Evolutionary conservation across 1,140 invertebrate species (phyloP), one percentile per base, ranked within the genome.

Genomic region (Eubasilissa regina): DNA sequence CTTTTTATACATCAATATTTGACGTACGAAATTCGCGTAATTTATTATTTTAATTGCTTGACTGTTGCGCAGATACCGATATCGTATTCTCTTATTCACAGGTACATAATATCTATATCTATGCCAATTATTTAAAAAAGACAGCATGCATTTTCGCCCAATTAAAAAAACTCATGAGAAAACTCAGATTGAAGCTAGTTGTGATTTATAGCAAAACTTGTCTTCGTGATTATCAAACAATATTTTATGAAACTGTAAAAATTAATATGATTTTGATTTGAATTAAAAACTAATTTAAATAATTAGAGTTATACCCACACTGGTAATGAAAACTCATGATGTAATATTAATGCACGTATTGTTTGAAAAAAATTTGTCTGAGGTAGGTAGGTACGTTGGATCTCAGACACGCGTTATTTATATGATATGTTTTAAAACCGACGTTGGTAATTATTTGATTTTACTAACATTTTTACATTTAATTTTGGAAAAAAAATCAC

Each of bases 141-240:
- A 56, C 53, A 9, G 11, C 15, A n/a, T 17, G 53, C 53, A 56
- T 17, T 56, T 56, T 56, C 53, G 15, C 53, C 53, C 53, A 56
- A 56, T 56, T 56, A 56, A 56, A 56, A 55, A 56, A 56, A 56
- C n/a, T 56, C 53, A 17, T 17, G n/a, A 56, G 53, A 56, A 56
- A 56, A 56, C 53, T 19, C 3, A 17, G 15, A 9, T 56, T 56
- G 0, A 19, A 19, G 13, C 53, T 17, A 56, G 15, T 8, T 56
- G 9, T 17, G n/a, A 56, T 56, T 56, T 56, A 56, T 56, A 56
- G 53, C 15, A 56, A 17, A 56, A 56, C 15, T 56, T 56, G 19
- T 35, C 25, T 35, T 35, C 25, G 1, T 35, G 25, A 35, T 35
- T 35, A 35, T 35, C 25, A 35, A 35, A 51, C 11, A 51, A 15